Conservation (phyloP, 2,113 vertebrate genomes). For the Tragelaphus buxtoni region DNA sequence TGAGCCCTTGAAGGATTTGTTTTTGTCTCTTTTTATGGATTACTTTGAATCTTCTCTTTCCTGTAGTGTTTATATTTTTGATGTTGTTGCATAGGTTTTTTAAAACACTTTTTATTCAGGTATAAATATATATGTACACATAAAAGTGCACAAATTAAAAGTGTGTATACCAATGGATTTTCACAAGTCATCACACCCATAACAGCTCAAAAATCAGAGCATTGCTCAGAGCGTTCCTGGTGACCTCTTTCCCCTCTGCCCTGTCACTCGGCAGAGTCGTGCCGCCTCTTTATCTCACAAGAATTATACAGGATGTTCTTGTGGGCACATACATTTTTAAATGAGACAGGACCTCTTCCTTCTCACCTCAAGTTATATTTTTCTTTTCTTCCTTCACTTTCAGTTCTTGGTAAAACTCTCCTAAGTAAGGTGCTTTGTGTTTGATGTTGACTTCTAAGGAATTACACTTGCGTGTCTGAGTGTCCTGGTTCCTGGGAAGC, state of each 20-base stretch:
- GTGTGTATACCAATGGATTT: neutral
- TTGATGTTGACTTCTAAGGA: neutral
- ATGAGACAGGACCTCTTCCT: neutral
- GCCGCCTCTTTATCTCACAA: neutral
- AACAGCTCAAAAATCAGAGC: neutral
- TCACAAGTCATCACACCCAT: neutral
- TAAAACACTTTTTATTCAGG: neutral
- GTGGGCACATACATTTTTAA: neutral
- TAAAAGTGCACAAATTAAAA: neutral
- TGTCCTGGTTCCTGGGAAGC: neutral
- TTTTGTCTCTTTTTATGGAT: neutral
- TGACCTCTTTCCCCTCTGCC: neutral
- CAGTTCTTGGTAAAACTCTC: neutral
- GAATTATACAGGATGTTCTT: neutral
- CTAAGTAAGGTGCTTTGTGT: neutral
- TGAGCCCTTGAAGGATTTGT: neutral
- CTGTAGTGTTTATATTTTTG: neutral
- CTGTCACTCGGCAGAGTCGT: neutral
- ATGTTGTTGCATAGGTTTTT: neutral
- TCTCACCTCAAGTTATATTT: neutral
- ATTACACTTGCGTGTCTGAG: neutral
- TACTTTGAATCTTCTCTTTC: neutral
- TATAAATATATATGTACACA: neutral
- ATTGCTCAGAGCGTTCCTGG: rapidly evolving
- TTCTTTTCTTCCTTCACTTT: neutral